Base-by-base conservation (phyloP, 2,888 invertebrate species). In the Morpho achilles region DNA sequence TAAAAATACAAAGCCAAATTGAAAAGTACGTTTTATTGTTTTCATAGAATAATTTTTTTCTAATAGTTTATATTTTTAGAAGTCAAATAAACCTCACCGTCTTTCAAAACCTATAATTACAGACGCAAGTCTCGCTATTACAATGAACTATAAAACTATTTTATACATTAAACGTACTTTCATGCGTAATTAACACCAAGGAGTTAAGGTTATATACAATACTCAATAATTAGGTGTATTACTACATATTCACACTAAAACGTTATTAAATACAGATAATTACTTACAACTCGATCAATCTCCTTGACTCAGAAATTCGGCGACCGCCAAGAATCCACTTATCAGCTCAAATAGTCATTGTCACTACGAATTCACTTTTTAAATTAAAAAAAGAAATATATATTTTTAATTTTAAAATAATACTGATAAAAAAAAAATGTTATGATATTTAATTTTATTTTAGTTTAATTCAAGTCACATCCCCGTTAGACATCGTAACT, bases 401-500 rank as follows among this genome's bases (percentile, higher is more conserved):
- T 47, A 51, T 50, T 47, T 32, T 8, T 41, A 45, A 49, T 46
- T 45, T 45, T 39, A 3, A 23, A 4, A 39, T 2, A 8, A 7
- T 6, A 10, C 10, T 39, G 48, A 50, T 60, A 65, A 62, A 59
- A 60, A 56, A 48, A 62, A 59, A 60, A 56, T 46, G 23, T 40
- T 45, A 50, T 44, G 8, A 10, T 49, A 9, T 39, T 22, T 16
- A 43, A 3, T 45, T 44, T 23, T 61, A 61, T 75, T 32, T 52
- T 10, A 40, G 7, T 41, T 45, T 39, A 16, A 39, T 40, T 40
- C 70, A 79, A 68, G 78, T 81, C 69, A 81, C 74, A 60, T 79
- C 77, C 66, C 63, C 61, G 74, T 50, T 43, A 41, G 32, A 77
- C 79, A 79, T 80, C 74, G 73, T 64, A 59, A 65, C 62, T 61